Base-by-base conservation (phyloP, 2,113 vertebrate species). In the Hippocampus guttulatus region DNA sequence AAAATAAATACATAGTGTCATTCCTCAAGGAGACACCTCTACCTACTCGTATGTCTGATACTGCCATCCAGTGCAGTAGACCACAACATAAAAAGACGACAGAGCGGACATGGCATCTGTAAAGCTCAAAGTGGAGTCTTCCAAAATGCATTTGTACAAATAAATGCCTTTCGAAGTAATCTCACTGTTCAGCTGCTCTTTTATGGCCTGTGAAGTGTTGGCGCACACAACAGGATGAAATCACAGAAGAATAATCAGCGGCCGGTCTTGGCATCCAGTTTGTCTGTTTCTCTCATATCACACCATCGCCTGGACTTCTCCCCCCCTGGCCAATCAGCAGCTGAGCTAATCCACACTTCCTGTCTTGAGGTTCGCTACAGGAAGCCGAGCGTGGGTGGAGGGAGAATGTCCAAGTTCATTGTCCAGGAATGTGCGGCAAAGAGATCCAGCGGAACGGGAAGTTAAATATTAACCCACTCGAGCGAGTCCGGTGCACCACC, bases 351-450 rank as follows among this genome's bases (percentile, higher is more conserved):
- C 52, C 79, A 85, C 79, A 85, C 84, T 90, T 90, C 86, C 88
- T 81, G 85, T 68, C 78, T 79, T 86, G 64, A 82, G 87, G 76
- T 55, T 2, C 73, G 68, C 77, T 78, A 76, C 76, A 90, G 88
- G 87, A 90, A 89, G 14, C 55, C 23, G 23, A 0, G 77, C 33
- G 75, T 67, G 83, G 80, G 76, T 1, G 75, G 80, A 85, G 67
- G 67, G 38, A 33, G 79, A 84, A 84, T 73, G 81, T 88, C 69
- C 74, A 75, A 47, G 79, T 83, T 86, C 69, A 85, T 85, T 84
- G 81, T 78, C 75, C 77, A 85, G 81, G 88, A 89, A 89, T 83
- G 84, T 81, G 84, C 75, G 40, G 68, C 0, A 20, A 47, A 38
- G 7, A 49, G 68, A 51, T 81, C 75, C 67, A 79, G 81, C 69